These are phyloP conservation scores for Alaudala cheleensis DNA, from an alignment of 2,113 vertebrate species.

Conservation along the genomic window DNA sequence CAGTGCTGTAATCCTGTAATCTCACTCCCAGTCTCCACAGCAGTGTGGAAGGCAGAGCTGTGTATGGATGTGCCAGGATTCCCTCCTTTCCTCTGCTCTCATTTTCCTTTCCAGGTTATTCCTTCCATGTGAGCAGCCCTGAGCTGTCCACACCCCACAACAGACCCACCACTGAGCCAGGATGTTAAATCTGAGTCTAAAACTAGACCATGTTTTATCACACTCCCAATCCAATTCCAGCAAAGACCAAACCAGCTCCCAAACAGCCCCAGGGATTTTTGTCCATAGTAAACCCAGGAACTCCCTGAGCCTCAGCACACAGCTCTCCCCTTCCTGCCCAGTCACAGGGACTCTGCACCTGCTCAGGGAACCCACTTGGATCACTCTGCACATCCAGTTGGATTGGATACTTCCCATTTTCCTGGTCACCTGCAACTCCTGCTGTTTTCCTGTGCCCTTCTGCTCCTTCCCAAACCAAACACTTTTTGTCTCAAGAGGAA, in stretches of 20 bases:
- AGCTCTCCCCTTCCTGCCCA: background rate
- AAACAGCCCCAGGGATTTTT: fast-evolving
- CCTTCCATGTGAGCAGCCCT: background rate
- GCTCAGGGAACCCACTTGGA: background rate
- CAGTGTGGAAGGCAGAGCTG: background rate
- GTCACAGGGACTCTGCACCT: background rate
- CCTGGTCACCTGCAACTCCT: background rate
- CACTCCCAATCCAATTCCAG: background rate
- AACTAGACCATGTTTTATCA: background rate
- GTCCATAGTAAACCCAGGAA: background rate
- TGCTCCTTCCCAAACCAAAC: background rate
- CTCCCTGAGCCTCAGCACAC: background rate
- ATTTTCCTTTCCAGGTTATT: background rate
- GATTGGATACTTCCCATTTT: background rate
- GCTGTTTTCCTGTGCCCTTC: background rate
- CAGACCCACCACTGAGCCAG: background rate
- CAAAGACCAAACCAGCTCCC: background rate
- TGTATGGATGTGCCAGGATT: background rate
- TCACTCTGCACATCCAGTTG: background rate
- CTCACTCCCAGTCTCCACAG: background rate
- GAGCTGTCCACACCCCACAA: background rate
- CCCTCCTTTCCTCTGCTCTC: background rate
- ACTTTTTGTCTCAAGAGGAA: background rate
- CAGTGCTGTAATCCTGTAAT: background rate
- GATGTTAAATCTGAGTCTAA: background rate